These are phyloP conservation scores for Vannuccia rotundouncinata DNA, from an alignment of 2,888 invertebrate genomes.

Conservation along the genomic window DNA sequence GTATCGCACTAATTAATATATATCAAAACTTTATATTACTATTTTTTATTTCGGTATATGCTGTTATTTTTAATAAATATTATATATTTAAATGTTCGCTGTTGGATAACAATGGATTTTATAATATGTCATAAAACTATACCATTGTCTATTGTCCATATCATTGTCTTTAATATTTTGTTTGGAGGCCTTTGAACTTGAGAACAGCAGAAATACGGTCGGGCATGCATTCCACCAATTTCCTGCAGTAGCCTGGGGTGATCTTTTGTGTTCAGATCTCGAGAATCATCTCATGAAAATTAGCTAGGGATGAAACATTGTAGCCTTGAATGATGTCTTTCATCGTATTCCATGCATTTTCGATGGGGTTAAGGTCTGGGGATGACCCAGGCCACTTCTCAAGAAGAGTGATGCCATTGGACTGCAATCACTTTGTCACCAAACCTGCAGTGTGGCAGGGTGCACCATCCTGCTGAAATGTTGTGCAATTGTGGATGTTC, in stretches of 20 bases:
- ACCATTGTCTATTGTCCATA: no score
- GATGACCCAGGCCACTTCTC: slow-evolving; percentile 29
- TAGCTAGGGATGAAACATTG: slow-evolving; percentile 18
- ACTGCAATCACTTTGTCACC: no score
- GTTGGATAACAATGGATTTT: neutral
- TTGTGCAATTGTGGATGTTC: slow-evolving; percentile 12
- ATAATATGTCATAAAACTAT: neutral
- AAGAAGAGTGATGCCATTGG: slow-evolving; percentile 21
- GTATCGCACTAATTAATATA: no score
- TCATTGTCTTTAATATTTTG: slow-evolving; percentile 22
- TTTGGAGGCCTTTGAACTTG: slow-evolving; percentile 5
- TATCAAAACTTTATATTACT: no score
- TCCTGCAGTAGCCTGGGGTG: neutral
- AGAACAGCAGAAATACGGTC: slow-evolving; percentile 24
- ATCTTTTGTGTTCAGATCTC: slow-evolving; percentile 11
- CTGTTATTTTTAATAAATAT: no score
- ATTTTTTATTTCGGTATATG: no score
- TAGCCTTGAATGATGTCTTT: slow-evolving; percentile 25
- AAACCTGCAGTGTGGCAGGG: slow-evolving; percentile 25
- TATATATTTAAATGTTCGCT: no score
- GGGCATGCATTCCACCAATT: slow-evolving; percentile 18
- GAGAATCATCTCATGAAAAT: slow-evolving; percentile 11
- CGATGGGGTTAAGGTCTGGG: slow-evolving; percentile 27
- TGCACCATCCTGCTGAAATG: slow-evolving; percentile 27
- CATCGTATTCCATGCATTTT: slow-evolving; percentile 30